Evolutionary conservation across 53 echinoderm and acorn worm species (phyloP).

Genomic region (Holothuria scabra): DNA sequence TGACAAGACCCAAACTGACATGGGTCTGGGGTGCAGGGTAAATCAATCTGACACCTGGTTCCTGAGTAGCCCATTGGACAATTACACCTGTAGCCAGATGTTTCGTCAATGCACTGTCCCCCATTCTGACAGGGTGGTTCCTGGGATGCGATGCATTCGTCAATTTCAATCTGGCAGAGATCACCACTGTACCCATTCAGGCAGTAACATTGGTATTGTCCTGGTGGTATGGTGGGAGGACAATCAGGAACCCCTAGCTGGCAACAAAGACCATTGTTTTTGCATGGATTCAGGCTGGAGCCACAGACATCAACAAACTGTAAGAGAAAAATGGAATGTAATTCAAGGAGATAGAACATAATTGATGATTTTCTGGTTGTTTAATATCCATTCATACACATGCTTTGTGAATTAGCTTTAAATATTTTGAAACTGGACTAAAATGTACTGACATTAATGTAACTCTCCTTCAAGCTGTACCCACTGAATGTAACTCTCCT

Average conservation of each 20-base stretch:
- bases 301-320: conserved; percentile 77
- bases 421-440: too few species aligned
- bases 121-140: conserved; percentile 70
- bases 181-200: conserved; percentile 69
- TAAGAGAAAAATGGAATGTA: neutral
- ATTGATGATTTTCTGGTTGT: too few species aligned
- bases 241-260: conserved; percentile 64
- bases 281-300: conserved; percentile 83
- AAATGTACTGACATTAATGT: too few species aligned
- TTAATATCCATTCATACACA: too few species aligned
- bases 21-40: conserved; percentile 75
- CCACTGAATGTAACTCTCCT: too few species aligned
- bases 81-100: conserved; percentile 53
- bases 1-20: conserved; percentile 70
- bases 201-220: conserved; percentile 72
- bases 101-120: conserved; percentile 67
- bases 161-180: conserved; percentile 70
- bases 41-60: conserved; percentile 54
- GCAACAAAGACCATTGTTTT: conserved; percentile 83
- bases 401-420: too few species aligned
- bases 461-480: too few species aligned
- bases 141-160: conserved; percentile 61
- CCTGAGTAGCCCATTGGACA: conserved; percentile 65
- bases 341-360: too few species aligned
- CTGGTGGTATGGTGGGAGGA: conserved; percentile 54